Evolutionary conservation across 2,888 invertebrate species (phyloP).

Genomic region (Prosopocoilus inquinatus): DNA sequence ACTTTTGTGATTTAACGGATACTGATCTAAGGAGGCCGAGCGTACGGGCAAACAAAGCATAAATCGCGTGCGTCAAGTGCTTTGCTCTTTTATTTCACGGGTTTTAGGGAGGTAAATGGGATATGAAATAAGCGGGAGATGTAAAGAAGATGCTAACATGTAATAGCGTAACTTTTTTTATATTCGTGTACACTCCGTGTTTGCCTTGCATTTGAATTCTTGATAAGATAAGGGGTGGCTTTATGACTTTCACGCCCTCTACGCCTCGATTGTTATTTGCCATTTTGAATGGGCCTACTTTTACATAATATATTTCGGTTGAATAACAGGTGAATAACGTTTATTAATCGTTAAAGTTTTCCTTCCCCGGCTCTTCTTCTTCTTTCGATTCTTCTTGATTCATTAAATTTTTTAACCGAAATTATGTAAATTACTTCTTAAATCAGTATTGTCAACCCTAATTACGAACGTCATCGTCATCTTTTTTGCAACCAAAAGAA

Average conservation of each 20-base stretch:
- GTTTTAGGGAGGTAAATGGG: conserved; percentile 40
- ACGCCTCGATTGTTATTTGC: conserved; percentile 9
- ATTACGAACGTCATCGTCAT: no score
- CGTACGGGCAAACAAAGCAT: conserved; percentile 24
- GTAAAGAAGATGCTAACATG: conserved; percentile 34
- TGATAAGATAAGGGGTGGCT: conserved; percentile 35
- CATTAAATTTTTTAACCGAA: no score
- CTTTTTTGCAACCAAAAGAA: no score
- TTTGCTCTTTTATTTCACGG: conserved; percentile 39
- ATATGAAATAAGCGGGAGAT: conserved; percentile 39
- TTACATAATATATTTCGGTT: conserved; percentile 8
- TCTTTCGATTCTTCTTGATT: no score
- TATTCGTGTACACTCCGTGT: conserved; percentile 26
- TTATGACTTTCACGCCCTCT: conserved; percentile 14
- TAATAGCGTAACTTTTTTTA: conserved; percentile 35
- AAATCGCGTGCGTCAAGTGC: conserved; percentile 27
- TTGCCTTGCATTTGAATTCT: conserved; percentile 36
- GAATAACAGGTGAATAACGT: background rate
- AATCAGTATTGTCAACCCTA: no score
- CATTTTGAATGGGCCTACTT: background rate
- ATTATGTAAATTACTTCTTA: no score
- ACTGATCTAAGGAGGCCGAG: conserved; percentile 13
- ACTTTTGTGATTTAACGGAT: conserved; percentile 20
- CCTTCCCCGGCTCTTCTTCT: no score
- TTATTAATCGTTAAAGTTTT: no score